Evolutionary conservation across 2,113 vertebrate species (phyloP).

Genomic region (Ameiurus melas): DNA sequence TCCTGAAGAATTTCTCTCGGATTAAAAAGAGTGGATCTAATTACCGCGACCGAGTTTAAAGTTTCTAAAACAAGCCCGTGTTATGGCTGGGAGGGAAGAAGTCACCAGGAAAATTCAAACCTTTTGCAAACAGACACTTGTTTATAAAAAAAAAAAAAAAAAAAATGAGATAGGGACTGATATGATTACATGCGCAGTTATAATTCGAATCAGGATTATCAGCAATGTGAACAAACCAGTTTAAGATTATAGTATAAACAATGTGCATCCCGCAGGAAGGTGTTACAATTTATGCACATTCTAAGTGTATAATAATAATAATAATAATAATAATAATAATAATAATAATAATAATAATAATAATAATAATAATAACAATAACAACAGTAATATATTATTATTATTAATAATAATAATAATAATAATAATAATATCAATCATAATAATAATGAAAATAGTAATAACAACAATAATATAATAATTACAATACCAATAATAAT

Average conservation of each 20-base stretch:
- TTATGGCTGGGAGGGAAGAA: conserved; percentile 74
- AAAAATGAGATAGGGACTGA: not conserved
- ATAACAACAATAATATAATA: no score
- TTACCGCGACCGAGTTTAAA: conserved; percentile 59
- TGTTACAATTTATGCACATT: not conserved
- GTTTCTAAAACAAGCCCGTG: conserved; percentile 68
- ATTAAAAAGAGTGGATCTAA: conserved; percentile 61
- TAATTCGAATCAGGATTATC: not conserved
- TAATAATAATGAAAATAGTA: not conserved
- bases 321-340: conserved; percentile 1
- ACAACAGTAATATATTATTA: no score
- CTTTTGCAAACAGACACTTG: conserved; percentile 7
- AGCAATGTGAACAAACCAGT: not conserved
- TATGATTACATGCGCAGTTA: not conserved
- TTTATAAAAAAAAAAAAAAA: not conserved
- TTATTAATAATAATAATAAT: no score
- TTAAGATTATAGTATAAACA: not conserved
- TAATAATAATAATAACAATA: not conserved
- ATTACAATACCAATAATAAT: no score
- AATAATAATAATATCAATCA: no score
- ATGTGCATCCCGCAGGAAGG: not conserved
- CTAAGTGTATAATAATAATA: not conserved
- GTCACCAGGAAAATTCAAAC: conserved; percentile 27
- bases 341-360: not conserved
- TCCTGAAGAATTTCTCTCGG: conserved; percentile 73